Evolutionary conservation across 1,140 invertebrate genomes (phyloP), one percentile per base, ranked within the genome.

Genomic region (Phortica variegata): DNA sequence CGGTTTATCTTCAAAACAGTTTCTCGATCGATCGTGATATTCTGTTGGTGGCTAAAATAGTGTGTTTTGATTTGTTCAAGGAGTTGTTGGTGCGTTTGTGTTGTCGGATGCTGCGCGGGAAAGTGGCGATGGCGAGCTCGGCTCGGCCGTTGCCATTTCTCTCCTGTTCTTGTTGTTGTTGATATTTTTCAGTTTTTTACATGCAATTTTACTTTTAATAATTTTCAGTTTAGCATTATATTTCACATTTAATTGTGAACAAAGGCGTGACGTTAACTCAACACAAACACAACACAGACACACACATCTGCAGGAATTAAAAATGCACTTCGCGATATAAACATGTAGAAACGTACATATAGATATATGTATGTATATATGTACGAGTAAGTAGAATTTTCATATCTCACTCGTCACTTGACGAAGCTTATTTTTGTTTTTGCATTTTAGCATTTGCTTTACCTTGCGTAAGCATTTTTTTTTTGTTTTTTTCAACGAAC

Each of bases 1-100:
- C 73, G 66, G 51, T 75, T 75, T 43, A 75, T 75, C 38, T 68
- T 61, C n/a, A 75, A 40, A 23, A 75, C 73, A 3, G 73, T 73
- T 36, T 75, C 73, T 38, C 73, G 47, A 47, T 73, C 73, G 26
- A 75, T 60, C 46, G 56, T 61, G 18, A 75, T 49, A 18, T 72
- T 65, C 47, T 73, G 56, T 42, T 73, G 70, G 18, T 70, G 70
- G 46, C 58, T 66, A 10, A 60, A 54, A 33, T 65, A 73, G 34
- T 70, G 49, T 17, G 62, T 58, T 49, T 73, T 73, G 56, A 73
- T 73, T 44, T 73, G 70, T 37, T 70, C 49, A 39, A 73, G 49
- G 42, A 73, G 55, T 29, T 68, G 62, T 45, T 73, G 65, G 31
- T 73, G 70, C 43, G 56, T 41, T 55, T 58, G 33, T 43, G 62